A percentile compares a stretch with the other conserved stretches of the same genome.
These are phyloP conservation scores for Chromis chromis DNA, from an alignment of 2,797 vertebrate species.

Conservation along the genomic window DNA sequence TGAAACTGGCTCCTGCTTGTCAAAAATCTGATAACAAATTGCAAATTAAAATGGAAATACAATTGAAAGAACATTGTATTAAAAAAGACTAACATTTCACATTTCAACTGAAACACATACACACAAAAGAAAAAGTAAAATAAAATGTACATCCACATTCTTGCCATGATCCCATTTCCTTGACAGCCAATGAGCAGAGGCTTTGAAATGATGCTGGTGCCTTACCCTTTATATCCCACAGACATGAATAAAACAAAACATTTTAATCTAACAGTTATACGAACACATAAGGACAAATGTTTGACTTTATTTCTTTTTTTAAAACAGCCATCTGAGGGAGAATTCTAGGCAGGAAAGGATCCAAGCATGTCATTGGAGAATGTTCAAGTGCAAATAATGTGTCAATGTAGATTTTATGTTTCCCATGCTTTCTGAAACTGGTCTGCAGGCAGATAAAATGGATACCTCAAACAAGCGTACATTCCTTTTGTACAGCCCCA, in stretches of 20 bases:
- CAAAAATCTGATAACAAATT: slow-evolving; percentile 58
- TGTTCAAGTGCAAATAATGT: slow-evolving; percentile 80
- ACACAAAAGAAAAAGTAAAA: slow-evolving; percentile 49
- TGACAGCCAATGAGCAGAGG: slow-evolving; percentile 65
- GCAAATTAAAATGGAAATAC: slow-evolving; percentile 67
- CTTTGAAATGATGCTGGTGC: slow-evolving; percentile 77
- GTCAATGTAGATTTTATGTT: slow-evolving; percentile 58
- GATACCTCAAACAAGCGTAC: slow-evolving; percentile 73
- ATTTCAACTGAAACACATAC: slow-evolving; percentile 75
- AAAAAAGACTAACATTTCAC: slow-evolving; percentile 70
- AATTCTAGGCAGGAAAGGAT: slow-evolving; percentile 65
- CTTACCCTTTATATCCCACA: slow-evolving; percentile 75
- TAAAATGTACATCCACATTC: slow-evolving; percentile 74
- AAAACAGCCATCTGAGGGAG: slow-evolving; percentile 63
- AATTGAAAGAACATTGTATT: slow-evolving; percentile 68
- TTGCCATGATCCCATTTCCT: slow-evolving; percentile 68
- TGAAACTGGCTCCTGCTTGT: slow-evolving; percentile 65
- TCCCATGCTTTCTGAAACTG: slow-evolving; percentile 69
- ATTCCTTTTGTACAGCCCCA: slow-evolving; percentile 74
- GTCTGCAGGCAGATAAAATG: slow-evolving; percentile 66
- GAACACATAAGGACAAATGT: slow-evolving; percentile 63
- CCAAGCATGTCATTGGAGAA: slow-evolving; percentile 63
- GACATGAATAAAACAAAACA: slow-evolving; percentile 57
- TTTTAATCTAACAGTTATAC: slow-evolving; percentile 64
- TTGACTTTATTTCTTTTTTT: slow-evolving; percentile 34